phyloP scores from a whole-genome alignment of 2,888 invertebrate species.

The Drosophila flavopinicola region DNA sequence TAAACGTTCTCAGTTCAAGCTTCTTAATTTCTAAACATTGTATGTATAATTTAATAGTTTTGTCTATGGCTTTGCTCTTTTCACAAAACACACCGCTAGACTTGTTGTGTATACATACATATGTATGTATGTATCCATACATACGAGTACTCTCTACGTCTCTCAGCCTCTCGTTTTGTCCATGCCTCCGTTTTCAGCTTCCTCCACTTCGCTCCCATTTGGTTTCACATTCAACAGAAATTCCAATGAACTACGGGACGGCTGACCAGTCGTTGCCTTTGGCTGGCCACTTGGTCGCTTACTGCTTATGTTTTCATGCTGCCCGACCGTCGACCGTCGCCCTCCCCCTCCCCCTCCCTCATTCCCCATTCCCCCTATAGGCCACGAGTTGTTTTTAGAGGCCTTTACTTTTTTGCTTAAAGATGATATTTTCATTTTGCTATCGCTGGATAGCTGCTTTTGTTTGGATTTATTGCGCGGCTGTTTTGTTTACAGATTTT shows the following conservation, averaged over 20 bases:
- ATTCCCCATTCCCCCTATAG: too few species aligned
- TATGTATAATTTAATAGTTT: conserved; percentile 5
- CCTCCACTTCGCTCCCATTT: conserved; percentile 43
- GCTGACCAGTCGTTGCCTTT: conserved; percentile 44
- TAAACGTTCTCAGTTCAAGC: conserved; percentile 2
- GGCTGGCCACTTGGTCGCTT: conserved; percentile 21
- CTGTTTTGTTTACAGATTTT: conserved; percentile 28
- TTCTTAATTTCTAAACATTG: not conserved
- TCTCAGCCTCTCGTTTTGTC: conserved; percentile 25
- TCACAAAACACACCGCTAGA: conserved; percentile 1
- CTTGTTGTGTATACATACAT: not conserved
- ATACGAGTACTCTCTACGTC: conserved; percentile 26
- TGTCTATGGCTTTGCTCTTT: conserved; percentile 3
- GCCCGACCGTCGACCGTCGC: not conserved
- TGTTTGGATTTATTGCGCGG: conserved; percentile 48
- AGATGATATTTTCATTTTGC: conserved; percentile 47
- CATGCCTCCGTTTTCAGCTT: conserved; percentile 26
- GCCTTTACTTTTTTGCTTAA: conserved; percentile 29
- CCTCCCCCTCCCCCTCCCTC: too few species aligned
- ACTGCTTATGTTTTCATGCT: conserved; percentile 22
- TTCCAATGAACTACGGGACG: conserved; percentile 54
- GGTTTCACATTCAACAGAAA: conserved; percentile 49
- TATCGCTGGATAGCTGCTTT: conserved; percentile 27
- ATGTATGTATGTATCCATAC: conserved; percentile 9
- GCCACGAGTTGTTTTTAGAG: conserved; percentile 1